Evolutionary conservation across 1,140 invertebrate species (phyloP).

Genomic region (Euwallacea similis): DNA sequence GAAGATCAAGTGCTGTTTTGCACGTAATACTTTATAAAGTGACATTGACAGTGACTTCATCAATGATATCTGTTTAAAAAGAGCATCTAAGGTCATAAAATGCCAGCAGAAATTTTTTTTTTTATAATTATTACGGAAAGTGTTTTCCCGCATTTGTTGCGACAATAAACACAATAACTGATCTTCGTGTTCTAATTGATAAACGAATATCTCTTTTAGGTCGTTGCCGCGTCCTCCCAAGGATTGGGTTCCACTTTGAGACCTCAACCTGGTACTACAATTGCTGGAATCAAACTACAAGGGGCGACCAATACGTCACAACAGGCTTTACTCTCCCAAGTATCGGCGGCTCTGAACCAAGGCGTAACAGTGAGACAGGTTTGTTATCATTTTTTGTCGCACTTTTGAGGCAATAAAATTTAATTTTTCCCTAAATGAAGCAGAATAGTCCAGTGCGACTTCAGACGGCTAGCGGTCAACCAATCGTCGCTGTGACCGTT

Average conservation of each 20-base stretch:
- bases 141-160: neutral
- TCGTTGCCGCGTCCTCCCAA: constrained; percentile 58
- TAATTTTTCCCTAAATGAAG: neutral
- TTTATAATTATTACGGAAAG: no score
- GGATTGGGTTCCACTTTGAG: constrained; percentile 55
- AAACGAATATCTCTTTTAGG: constrained; percentile 44
- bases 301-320: constrained; percentile 52
- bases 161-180: no score
- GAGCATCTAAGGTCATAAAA: no score
- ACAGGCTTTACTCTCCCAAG: constrained; percentile 53
- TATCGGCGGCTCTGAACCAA: constrained; percentile 54
- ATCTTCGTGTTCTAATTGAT: neutral
- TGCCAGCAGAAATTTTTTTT: neutral
- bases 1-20: no score
- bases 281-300: constrained; percentile 57
- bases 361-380: constrained; percentile 48
- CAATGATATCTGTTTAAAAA: no score
- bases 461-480: constrained; percentile 55
- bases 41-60: no score
- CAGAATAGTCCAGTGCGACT: constrained; percentile 55
- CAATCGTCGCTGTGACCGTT: constrained; percentile 56
- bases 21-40: no score
- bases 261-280: constrained; percentile 52
- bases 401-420: neutral
- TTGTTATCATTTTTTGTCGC: neutral